Percentiles rank a stretch among this genome's conserved stretches.
Evolutionary conservation across 1,140 invertebrate species (phyloP).

Genomic region (Galleria mellonella): DNA sequence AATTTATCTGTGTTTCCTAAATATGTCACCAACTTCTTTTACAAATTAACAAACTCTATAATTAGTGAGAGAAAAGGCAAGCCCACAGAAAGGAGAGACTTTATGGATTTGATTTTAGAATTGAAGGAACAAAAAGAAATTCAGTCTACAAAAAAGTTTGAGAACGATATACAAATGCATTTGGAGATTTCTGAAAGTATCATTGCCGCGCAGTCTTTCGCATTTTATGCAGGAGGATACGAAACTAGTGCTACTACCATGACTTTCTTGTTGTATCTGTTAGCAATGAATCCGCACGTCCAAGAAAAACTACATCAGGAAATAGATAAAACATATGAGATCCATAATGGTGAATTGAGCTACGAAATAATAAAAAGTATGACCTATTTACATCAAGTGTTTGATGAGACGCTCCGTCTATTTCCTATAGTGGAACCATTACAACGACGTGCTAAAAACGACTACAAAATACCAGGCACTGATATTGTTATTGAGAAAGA

Average conservation of each 20-base stretch:
- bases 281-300: conserved; percentile 44
- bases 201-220: conserved; percentile 45
- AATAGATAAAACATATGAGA: conserved; percentile 45
- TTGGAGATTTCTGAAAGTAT: conserved; percentile 31
- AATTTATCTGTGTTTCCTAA: conserved; percentile 25
- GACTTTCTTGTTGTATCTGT: conserved; percentile 40
- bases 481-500: conserved; percentile 68
- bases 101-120: conserved; percentile 35
- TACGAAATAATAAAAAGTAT: conserved; percentile 60
- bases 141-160: conserved; percentile 2
- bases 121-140: conserved; percentile 40
- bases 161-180: conserved; percentile 1
- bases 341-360: conserved; percentile 42
- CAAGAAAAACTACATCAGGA: conserved; percentile 52
- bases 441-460: conserved; percentile 62
- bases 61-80: conserved; percentile 18
- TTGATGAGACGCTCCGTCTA: conserved; percentile 74
- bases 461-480: conserved; percentile 71
- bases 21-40: conserved; percentile 21
- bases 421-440: conserved; percentile 75
- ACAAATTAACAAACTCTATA: conserved; percentile 16
- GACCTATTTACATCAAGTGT: conserved; percentile 47
- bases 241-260: conserved; percentile 35
- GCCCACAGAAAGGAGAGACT: conserved; percentile 23
- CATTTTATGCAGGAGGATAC: conserved; percentile 48